phyloP scores from a whole-genome alignment of 2,888 invertebrate species.

The Nomada fucata region DNA sequence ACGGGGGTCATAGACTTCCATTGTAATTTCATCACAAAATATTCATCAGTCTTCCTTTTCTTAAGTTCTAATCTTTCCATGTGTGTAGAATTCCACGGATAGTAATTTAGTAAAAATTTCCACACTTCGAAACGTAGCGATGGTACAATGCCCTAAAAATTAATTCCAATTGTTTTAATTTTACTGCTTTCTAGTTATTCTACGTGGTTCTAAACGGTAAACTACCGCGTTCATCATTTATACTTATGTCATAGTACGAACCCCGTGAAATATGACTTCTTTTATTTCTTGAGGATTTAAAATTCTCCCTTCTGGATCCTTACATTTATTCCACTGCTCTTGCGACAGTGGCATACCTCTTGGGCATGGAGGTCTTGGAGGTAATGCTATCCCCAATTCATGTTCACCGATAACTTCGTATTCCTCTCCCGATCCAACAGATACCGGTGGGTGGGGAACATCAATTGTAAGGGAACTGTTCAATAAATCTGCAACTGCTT shows the following conservation, averaged over 20 bases:
- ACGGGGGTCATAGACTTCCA: constrained; percentile 95
- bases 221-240: background rate
- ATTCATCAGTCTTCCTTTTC: constrained; percentile 92
- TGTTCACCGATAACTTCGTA: constrained; percentile 89
- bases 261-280: constrained; percentile 96
- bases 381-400: constrained; percentile 86
- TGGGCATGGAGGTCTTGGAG: constrained; percentile 87
- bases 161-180: background rate
- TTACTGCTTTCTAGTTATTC: background rate
- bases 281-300: constrained; percentile 91
- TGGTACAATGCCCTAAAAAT: constrained; percentile 90
- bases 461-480: constrained; percentile 84
- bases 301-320: constrained; percentile 92
- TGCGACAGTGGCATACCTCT: constrained; percentile 87
- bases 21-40: constrained; percentile 97
- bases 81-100: constrained; percentile 92
- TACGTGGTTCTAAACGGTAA: background rate
- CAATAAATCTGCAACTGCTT: constrained; percentile 88
- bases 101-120: constrained; percentile 97
- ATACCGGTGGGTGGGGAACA: constrained; percentile 73
- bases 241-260: constrained; percentile 83
- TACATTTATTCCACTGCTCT: constrained; percentile 93
- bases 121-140: constrained; percentile 93
- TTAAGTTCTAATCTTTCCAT: constrained; percentile 89
- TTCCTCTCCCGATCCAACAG: constrained; percentile 87